Conservation (phyloP, 2,113 vertebrate genomes). For the Eubucco bourcierii region DNA sequence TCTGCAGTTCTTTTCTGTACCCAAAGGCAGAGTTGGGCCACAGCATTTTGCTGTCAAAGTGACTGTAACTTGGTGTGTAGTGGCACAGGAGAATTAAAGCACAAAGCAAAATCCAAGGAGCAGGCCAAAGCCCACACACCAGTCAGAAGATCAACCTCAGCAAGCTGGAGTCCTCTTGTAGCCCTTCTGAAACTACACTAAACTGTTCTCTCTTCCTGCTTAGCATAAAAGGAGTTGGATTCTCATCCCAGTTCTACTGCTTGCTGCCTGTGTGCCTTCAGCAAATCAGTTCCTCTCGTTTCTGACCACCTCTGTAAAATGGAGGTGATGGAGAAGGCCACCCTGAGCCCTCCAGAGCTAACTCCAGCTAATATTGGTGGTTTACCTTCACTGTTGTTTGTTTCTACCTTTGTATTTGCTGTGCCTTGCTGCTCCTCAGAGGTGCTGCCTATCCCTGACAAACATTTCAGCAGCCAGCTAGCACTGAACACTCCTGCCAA, state of each 20-base stretch:
- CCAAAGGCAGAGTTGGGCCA: constrained; percentile 4
- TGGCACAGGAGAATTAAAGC: not conserved
- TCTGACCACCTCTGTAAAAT: not conserved
- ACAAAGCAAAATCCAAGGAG: not conserved
- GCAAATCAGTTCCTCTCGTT: not conserved
- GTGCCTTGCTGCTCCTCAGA: not conserved
- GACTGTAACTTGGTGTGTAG: not conserved
- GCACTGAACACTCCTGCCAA: not conserved
- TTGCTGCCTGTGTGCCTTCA: not conserved
- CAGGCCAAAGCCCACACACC: not conserved
- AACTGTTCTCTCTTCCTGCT: not conserved
- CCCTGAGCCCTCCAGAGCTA: not conserved
- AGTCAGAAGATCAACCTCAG: not conserved
- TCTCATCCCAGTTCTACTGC: not conserved
- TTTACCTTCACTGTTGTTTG: not conserved
- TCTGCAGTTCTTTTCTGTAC: not conserved
- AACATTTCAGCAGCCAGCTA: not conserved
- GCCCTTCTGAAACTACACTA: not conserved
- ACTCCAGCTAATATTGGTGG: not conserved
- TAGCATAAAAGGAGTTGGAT: not conserved
- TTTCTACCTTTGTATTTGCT: not conserved
- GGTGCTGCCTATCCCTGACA: not conserved
- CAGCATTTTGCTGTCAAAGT: not conserved
- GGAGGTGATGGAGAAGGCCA: not conserved
- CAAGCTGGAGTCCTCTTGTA: not conserved